Percentiles rank a stretch among this genome's conserved stretches.
These are phyloP conservation scores for Chascanopsetta lugubris DNA, from an alignment of 2,113 vertebrate species.

Conservation along the genomic window DNA sequence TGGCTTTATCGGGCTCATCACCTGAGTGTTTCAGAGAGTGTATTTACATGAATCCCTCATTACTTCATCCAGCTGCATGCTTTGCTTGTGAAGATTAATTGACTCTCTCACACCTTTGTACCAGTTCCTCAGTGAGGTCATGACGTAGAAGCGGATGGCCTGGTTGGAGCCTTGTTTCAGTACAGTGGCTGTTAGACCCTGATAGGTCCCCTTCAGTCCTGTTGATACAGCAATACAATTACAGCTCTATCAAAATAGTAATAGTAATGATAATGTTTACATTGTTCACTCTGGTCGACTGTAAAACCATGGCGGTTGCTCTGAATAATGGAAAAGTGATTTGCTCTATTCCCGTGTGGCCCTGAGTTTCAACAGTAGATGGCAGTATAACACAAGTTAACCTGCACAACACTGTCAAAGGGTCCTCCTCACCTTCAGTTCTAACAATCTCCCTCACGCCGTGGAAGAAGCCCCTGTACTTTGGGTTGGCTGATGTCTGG, in stretches of 20 bases:
- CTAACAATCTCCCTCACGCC: constrained; percentile 92
- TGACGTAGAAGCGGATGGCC: constrained; percentile 96
- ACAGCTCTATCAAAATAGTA: not conserved
- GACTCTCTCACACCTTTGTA: constrained; percentile 86
- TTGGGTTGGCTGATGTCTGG: constrained; percentile 92
- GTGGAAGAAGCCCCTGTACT: constrained; percentile 94
- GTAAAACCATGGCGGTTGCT: no score
- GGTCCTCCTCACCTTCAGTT: constrained; percentile 82
- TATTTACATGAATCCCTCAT: rapidly evolving
- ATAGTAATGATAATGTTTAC: no score
- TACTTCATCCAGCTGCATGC: not conserved
- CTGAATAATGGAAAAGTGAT: constrained; percentile 13
- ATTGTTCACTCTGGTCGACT: no score
- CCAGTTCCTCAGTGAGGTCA: constrained; percentile 97
- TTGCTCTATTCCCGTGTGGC: not conserved
- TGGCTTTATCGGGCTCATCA: constrained; percentile 87
- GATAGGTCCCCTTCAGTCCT: constrained; percentile 94
- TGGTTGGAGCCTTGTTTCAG: constrained; percentile 98
- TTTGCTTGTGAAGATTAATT: no score
- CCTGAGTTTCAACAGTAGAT: constrained; percentile 24
- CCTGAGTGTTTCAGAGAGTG: constrained; percentile 72
- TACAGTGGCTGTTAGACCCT: constrained; percentile 93
- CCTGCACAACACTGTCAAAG: not conserved
- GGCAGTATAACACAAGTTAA: constrained; percentile 24
- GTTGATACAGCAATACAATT: not conserved